Base-by-base conservation (phyloP, 1,140 invertebrate genomes). In the Cryptotermes secundus region DNA sequence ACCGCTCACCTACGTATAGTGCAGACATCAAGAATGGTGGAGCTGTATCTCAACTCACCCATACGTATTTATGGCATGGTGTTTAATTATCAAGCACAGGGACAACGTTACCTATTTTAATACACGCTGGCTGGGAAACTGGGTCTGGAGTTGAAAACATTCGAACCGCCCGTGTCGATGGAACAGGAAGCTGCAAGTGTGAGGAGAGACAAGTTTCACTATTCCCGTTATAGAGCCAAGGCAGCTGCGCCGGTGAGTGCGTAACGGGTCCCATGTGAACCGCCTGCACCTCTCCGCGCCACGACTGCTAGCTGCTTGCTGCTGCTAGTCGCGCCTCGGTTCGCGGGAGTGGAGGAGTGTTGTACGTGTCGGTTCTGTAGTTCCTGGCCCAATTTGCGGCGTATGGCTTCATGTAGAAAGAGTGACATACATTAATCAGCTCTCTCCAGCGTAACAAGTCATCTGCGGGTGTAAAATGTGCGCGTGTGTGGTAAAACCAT, bases 251-350 rank as follows among this genome's bases (percentile, higher is more conserved):
- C 26, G 26, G 26, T 7, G 53, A 31, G 59, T 72, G 59, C 59
- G 59, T 72, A 72, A 72, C 59, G 59, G 59, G 59, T 72, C 59
- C 31, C 59, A 4, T 72, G 59, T 72, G 59, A 72, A 72, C 59
- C n/a, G 59, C 59, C 59, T 26, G 26, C 59, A 2, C n/a, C 7
- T 31, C 59, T n/a, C 59, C 26, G 26, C 59, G 59, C 59, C 59
- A 31, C 4, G 59, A 3, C 26, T 72, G 59, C 59, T 72, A 6
- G 26, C 26, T 31, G 59, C 26, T 31, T 31, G 59, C n/a, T 72
- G 59, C 45, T 49, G 26, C 9, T 72, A 72, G 59, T 72, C 14
- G 59, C n/a, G n/a, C 16, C 59, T 72, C 59, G n/a, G n/a, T 31
- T 14, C 59, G 59, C 59, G 59, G 59, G 59, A 72, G 59, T 16